phyloP scores from a whole-genome alignment of 30 jellyfish, hydroid and myxozoan species.

The Calvadosia cruxmelitensis region DNA sequence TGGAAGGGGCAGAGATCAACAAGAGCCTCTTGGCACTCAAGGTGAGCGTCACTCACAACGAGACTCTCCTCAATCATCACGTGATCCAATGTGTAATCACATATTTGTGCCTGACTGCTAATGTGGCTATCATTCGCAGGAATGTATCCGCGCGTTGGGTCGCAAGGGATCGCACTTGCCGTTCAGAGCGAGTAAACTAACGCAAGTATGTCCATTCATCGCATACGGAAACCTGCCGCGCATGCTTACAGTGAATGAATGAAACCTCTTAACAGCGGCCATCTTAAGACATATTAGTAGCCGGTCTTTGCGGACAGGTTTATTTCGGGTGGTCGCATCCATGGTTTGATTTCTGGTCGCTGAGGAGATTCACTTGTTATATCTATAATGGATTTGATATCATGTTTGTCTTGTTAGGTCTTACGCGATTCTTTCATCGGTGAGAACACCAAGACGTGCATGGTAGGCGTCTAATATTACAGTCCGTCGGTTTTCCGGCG shows the following conservation, averaged over 20 bases:
- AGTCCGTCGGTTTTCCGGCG: too few species aligned
- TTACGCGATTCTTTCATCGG: constrained; percentile 95
- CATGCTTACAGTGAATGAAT: too few species aligned
- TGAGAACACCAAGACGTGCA: constrained; percentile 93
- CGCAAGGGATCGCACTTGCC: constrained; percentile 96
- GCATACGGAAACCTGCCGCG: too few species aligned
- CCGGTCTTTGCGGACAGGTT: too few species aligned
- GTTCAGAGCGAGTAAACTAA: constrained; percentile 90
- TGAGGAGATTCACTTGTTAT: too few species aligned
- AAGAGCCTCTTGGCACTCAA: constrained; percentile 85
- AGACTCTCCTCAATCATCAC: too few species aligned
- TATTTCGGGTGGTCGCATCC: not conserved
- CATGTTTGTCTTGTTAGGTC: constrained; percentile 33
- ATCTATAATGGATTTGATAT: not conserved
- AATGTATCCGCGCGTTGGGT: constrained; percentile 95
- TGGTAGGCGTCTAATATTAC: constrained; percentile 91
- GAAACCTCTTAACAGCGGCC: too few species aligned
- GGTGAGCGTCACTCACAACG: too few species aligned
- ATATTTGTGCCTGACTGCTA: not conserved
- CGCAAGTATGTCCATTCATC: constrained; percentile 92
- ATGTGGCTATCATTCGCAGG: constrained; percentile 12
- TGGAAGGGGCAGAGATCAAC: constrained; percentile 98
- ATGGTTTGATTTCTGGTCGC: too few species aligned
- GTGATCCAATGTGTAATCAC: too few species aligned
- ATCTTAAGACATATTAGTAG: too few species aligned